Conservation (phyloP, 2,888 invertebrate genomes). For the Pomacea canaliculata region DNA sequence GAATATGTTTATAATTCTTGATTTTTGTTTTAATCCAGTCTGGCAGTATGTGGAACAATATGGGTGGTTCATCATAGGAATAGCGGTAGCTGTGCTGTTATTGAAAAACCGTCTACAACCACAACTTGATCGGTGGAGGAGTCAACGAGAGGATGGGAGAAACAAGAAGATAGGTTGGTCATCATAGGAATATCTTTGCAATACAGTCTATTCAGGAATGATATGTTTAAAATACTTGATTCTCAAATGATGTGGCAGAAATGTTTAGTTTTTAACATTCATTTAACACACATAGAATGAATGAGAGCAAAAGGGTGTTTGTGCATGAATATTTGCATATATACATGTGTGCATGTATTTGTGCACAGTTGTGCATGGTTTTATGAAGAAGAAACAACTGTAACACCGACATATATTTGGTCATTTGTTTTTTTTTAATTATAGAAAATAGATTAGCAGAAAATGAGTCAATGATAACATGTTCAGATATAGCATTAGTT, state of each 20-base stretch:
- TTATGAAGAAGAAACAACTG: no score
- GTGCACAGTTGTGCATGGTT: no score
- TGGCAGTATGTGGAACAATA: conserved; percentile 45
- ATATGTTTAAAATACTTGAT: background rate
- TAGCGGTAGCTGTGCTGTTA: conserved; percentile 41
- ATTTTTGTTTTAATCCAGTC: conserved; percentile 35
- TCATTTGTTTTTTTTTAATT: no score
- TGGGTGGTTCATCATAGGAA: conserved; percentile 54
- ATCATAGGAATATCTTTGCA: no score
- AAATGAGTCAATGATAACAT: no score
- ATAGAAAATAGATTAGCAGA: no score
- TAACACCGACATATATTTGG: no score
- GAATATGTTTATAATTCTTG: no score
- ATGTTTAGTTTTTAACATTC: background rate
- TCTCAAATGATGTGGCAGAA: background rate
- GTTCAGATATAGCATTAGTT: no score
- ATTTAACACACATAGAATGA: background rate
- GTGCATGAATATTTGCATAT: background rate
- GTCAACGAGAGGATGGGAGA: conserved; percentile 32
- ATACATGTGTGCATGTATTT: background rate
- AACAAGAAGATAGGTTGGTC: conserved; percentile 52
- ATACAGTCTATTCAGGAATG: background rate
- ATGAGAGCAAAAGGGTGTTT: background rate
- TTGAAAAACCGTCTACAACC: conserved; percentile 39
- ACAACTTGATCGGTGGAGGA: conserved; percentile 12